phyloP scores from a whole-genome alignment of 2,888 invertebrate genomes.

The Ochropleura leucogaster region DNA sequence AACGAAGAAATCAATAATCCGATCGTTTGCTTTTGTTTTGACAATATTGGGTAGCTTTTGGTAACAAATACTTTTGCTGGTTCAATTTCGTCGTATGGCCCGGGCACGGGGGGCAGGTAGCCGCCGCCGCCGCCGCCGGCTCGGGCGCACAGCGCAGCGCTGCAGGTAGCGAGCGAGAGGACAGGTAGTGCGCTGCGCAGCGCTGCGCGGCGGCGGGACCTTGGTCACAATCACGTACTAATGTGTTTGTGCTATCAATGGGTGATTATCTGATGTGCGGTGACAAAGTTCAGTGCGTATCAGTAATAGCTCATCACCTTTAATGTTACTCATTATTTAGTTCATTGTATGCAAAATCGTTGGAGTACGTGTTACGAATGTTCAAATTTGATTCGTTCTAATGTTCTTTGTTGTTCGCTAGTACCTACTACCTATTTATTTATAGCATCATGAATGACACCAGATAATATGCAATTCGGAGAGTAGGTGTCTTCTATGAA shows the following conservation, averaged over 20 bases:
- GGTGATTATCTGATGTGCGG: constrained; percentile 23
- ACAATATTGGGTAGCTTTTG: not conserved
- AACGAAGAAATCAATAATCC: not conserved
- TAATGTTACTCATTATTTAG: constrained; percentile 36
- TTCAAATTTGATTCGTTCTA: not conserved
- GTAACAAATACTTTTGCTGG: not conserved
- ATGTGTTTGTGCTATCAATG: constrained; percentile 21
- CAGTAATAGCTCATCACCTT: constrained; percentile 23
- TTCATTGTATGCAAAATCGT: constrained; percentile 33
- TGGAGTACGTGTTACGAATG: not conserved
- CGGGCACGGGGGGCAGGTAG: not conserved
- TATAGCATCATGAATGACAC: not conserved
- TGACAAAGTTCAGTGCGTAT: constrained; percentile 48
- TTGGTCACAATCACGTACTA: not conserved
- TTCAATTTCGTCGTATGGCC: not conserved
- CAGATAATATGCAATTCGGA: too few relatives aligned
- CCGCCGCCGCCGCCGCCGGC: not conserved
- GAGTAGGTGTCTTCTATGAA: too few relatives aligned
- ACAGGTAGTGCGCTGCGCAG: not conserved
- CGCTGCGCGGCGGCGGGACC: constrained; percentile 4
- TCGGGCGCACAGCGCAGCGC: not conserved
- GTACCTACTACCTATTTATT: not conserved
- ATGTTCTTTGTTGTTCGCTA: constrained; percentile 10
- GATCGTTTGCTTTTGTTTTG: not conserved
- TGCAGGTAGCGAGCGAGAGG: not conserved